Conservation (phyloP, 2,113 vertebrate species). For the Xiphophorus couchianus region DNA sequence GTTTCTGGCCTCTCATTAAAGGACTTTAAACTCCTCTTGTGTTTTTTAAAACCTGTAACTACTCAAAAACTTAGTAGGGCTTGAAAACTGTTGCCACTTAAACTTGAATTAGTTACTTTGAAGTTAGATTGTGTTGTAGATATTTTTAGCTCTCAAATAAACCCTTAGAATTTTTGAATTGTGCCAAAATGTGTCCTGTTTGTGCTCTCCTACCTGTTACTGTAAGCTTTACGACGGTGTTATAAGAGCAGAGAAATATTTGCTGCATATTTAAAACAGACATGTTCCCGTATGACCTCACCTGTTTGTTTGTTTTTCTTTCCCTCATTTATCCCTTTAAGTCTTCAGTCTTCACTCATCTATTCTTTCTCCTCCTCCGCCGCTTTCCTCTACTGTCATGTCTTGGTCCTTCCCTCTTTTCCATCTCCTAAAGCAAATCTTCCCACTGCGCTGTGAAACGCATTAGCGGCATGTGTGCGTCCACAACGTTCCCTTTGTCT, state of each 20-base stretch:
- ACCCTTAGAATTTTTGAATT: not conserved
- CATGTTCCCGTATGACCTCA: not conserved
- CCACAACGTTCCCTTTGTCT: not conserved
- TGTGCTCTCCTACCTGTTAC: not conserved
- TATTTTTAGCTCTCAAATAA: not conserved
- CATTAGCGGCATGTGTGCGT: slow-evolving; percentile 15
- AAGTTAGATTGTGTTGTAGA: not conserved
- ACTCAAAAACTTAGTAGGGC: not conserved
- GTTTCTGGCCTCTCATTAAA: too few species aligned
- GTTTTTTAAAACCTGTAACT: not conserved
- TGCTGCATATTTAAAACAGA: not conserved
- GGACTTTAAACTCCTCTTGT: too few species aligned
- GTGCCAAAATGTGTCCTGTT: not conserved
- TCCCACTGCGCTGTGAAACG: slow-evolving; percentile 16
- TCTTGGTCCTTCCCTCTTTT: slow-evolving; percentile 8
- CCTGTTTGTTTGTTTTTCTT: slow-evolving; percentile 2
- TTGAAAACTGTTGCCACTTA: not conserved
- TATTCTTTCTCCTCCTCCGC: not conserved
- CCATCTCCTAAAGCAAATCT: slow-evolving; percentile 11
- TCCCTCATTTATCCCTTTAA: slow-evolving; percentile 10
- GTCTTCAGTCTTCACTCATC: not conserved
- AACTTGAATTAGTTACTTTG: not conserved
- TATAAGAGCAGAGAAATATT: not conserved
- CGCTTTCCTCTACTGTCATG: not conserved
- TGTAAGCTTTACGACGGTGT: too few species aligned